A percentile compares a stretch with the other conserved stretches of the same genome.
These are phyloP conservation scores for Dasypus novemcinctus DNA, from an alignment of 2,113 vertebrate species.

Conservation along the genomic window DNA sequence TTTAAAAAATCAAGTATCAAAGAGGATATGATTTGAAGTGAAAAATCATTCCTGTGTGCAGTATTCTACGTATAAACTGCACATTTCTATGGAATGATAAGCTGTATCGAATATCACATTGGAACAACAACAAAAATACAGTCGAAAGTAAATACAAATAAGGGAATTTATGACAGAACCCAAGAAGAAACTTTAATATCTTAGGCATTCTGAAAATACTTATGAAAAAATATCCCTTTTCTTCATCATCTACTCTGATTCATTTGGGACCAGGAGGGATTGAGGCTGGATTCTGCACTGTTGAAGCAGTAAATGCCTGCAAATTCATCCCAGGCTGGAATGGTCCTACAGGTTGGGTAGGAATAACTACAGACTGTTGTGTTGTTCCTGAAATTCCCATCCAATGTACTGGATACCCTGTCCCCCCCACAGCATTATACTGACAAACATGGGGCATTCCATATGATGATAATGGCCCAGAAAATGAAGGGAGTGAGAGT, in stretches of 20 bases:
- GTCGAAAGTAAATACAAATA: constrained; percentile 53
- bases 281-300: constrained; percentile 76
- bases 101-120: constrained; percentile 59
- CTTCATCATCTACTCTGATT: constrained; percentile 52
- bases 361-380: constrained; percentile 77
- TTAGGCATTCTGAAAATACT: constrained; percentile 55
- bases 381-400: constrained; percentile 79
- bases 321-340: constrained; percentile 78
- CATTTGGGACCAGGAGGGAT: constrained; percentile 82
- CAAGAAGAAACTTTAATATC: constrained; percentile 58
- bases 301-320: constrained; percentile 69
- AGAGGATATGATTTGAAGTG: constrained; percentile 78
- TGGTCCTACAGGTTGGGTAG: constrained; percentile 71
- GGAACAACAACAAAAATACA: constrained; percentile 25
- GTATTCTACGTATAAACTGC: constrained; percentile 71
- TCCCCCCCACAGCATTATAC: constrained; percentile 72
- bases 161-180: constrained; percentile 50
- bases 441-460: constrained; percentile 79
- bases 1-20: constrained; percentile 80
- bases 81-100: constrained; percentile 70
- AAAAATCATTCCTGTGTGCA: constrained; percentile 74
- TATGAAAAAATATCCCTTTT: constrained; percentile 37
- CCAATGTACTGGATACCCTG: constrained; percentile 81
- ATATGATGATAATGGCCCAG: constrained; percentile 81
- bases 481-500: constrained; percentile 81